phyloP scores from a whole-genome alignment of 2,888 invertebrate genomes.

The Neria commutata region DNA sequence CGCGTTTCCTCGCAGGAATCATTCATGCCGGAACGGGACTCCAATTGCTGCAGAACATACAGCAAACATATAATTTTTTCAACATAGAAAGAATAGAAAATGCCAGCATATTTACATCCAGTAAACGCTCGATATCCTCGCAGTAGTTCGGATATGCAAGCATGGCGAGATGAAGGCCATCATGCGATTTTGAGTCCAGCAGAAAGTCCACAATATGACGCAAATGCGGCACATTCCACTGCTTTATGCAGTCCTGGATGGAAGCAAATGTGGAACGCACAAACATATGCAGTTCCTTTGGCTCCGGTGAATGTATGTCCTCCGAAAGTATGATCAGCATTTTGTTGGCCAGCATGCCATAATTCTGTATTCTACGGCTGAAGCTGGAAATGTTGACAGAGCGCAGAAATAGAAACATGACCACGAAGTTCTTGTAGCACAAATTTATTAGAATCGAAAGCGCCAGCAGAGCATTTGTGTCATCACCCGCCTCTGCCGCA shows the following conservation, averaged over 20 bases:
- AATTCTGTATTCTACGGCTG: constrained; percentile 51
- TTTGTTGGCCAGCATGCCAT: constrained; percentile 56
- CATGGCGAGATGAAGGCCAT: constrained; percentile 53
- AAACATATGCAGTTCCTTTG: constrained; percentile 51
- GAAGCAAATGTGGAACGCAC: constrained; percentile 53
- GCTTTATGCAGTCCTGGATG: constrained; percentile 50
- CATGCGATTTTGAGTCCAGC: constrained; percentile 48
- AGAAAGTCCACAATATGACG: constrained; percentile 57
- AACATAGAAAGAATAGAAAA: not conserved
- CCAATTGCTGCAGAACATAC: constrained; percentile 39
- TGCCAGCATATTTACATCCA: constrained; percentile 55
- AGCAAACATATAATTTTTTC: not conserved
- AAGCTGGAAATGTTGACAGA: constrained; percentile 67
- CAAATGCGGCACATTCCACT: constrained; percentile 55
- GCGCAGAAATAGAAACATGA: constrained; percentile 74
- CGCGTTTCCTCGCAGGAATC: constrained; percentile 52
- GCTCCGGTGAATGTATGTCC: constrained; percentile 52
- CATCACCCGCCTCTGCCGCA: constrained; percentile 54
- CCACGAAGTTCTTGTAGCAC: constrained; percentile 79
- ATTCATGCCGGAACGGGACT: constrained; percentile 41
- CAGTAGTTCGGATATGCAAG: constrained; percentile 47
- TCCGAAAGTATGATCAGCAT: constrained; percentile 58
- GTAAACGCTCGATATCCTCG: constrained; percentile 50
- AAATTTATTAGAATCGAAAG: constrained; percentile 78
- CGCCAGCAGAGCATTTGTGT: constrained; percentile 58